These are phyloP conservation scores for Phrynosoma blainvillii DNA, from an alignment of 2,113 vertebrate species.

Conservation along the genomic window DNA sequence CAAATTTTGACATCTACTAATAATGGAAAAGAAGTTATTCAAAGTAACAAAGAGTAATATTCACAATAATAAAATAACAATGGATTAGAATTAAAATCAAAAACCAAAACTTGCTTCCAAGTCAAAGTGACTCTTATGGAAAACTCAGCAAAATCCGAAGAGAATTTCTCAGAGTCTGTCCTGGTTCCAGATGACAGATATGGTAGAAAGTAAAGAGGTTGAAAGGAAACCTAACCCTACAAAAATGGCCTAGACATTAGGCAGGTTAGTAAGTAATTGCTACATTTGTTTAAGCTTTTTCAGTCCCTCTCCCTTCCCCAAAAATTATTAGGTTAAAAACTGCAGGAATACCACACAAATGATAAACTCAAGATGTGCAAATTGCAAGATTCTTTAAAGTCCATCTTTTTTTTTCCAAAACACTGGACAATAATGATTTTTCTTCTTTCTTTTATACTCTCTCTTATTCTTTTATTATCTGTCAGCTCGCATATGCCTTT, in stretches of 20 bases:
- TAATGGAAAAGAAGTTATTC: conserved; percentile 69
- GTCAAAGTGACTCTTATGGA: conserved; percentile 75
- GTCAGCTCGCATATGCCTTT: conserved; percentile 85
- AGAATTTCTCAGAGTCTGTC: conserved; percentile 78
- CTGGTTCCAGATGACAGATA: conserved; percentile 77
- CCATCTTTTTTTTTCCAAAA: conserved; percentile 86
- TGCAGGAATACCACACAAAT: conserved; percentile 86
- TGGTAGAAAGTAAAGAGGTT: conserved; percentile 74
- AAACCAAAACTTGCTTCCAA: conserved; percentile 72
- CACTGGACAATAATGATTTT: conserved; percentile 88
- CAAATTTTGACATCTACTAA: conserved; percentile 76
- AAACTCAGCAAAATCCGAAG: conserved; percentile 78
- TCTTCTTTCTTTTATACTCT: conserved; percentile 73
- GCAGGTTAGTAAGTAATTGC: conserved; percentile 91
- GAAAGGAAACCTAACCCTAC: conserved; percentile 80
- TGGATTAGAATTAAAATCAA: conserved; percentile 64
- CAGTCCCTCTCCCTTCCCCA: conserved; percentile 76
- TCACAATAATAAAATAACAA: conserved; percentile 68
- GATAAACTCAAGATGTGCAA: conserved; percentile 97
- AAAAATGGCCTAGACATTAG: conserved; percentile 77
- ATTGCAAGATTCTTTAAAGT: conserved; percentile 97
- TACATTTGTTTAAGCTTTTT: conserved; percentile 88
- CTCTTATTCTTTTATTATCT: conserved; percentile 75
- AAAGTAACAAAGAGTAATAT: conserved; percentile 73
- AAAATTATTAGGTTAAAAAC: conserved; percentile 84